Percentiles rank a stretch among this genome's conserved stretches.
Evolutionary conservation across 2,888 invertebrate species (phyloP).

Genomic region (Invenusta paracnida): DNA sequence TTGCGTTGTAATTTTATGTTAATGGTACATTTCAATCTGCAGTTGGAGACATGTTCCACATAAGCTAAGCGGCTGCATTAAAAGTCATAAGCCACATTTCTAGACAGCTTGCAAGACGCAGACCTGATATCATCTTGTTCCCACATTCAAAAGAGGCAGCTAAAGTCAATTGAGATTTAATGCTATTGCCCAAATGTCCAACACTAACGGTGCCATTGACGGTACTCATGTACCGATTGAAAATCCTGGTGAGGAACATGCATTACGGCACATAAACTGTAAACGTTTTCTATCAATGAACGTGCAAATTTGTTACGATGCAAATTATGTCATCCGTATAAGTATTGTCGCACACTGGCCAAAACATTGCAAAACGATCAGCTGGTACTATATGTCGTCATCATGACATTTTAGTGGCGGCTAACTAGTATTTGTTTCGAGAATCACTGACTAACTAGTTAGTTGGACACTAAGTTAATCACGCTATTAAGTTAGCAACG

Average conservation of each 20-base stretch:
- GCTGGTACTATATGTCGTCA: background rate
- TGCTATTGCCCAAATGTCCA: too few species aligned
- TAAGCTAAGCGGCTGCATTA: background rate
- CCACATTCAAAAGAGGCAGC: too few species aligned
- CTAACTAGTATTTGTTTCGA: background rate
- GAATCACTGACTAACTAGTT: background rate
- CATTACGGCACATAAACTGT: background rate
- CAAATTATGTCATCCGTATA: background rate
- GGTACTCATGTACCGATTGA: too few species aligned
- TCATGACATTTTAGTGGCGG: background rate
- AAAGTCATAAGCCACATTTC: too few species aligned
- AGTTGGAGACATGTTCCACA: background rate
- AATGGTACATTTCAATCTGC: background rate
- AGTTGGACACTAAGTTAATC: background rate
- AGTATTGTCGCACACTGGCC: background rate
- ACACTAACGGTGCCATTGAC: too few species aligned
- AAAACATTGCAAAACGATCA: background rate
- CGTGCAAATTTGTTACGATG: background rate
- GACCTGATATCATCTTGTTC: too few species aligned
- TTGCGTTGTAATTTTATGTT: background rate
- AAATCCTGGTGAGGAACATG: too few species aligned
- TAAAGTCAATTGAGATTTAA: too few species aligned
- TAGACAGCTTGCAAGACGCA: too few species aligned
- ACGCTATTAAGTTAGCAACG: background rate
- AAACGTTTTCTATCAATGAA: background rate